Conservation (phyloP, 1,140 invertebrate species). For the Dryas iulia region DNA sequence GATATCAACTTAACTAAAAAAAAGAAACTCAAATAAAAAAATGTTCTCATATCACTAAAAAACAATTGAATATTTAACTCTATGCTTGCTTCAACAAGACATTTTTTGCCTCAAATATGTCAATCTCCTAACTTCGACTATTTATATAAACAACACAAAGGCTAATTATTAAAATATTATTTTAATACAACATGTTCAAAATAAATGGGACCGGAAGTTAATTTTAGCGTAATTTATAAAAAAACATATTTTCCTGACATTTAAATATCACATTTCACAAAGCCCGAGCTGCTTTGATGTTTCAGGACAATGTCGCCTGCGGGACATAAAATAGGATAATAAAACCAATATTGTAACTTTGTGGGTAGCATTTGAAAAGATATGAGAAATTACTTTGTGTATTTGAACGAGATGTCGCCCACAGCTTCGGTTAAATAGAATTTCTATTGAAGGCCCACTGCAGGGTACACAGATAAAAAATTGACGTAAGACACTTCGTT, state of each 20-base stretch:
- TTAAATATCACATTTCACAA: constrained; percentile 20
- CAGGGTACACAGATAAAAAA: not conserved
- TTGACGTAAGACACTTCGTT: not conserved
- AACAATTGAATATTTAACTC: no score
- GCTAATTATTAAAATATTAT: not conserved
- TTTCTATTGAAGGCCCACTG: not conserved
- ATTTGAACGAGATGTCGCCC: no score
- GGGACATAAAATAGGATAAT: constrained; percentile 24
- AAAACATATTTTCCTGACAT: constrained; percentile 19
- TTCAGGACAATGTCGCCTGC: constrained; percentile 24
- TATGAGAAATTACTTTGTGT: not conserved
- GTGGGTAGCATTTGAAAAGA: not conserved
- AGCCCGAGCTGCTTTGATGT: constrained; percentile 24
- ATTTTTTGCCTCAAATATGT: not conserved
- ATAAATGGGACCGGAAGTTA: constrained; percentile 1
- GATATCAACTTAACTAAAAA: no score
- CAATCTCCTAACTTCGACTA: not conserved
- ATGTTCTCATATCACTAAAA: no score
- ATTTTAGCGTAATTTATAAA: constrained; percentile 3
- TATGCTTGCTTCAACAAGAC: no score
- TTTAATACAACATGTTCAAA: not conserved
- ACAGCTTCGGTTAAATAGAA: no score
- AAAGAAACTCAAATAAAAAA: no score
- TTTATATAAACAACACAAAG: not conserved
- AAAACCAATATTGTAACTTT: not conserved